Evolutionary conservation across 2,888 invertebrate genomes (phyloP).

Genomic region (Aelia acuminata): DNA sequence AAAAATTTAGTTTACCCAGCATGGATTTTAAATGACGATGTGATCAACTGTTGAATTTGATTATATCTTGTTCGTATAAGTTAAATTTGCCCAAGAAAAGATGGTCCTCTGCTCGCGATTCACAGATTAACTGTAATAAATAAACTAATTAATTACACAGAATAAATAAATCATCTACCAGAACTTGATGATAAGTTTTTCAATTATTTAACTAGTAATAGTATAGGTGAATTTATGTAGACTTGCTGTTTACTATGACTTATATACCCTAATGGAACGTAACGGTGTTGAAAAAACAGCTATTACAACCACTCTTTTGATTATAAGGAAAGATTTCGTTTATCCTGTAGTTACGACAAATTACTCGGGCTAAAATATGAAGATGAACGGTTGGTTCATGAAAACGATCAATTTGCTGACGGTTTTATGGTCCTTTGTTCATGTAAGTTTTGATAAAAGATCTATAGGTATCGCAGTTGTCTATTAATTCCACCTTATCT

Average conservation of each 20-base stretch:
- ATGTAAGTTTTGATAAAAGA: background rate
- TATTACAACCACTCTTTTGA: background rate
- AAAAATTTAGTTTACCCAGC: too few relatives aligned
- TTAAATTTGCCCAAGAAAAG: too few relatives aligned
- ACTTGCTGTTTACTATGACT: background rate
- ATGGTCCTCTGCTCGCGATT: too few relatives aligned
- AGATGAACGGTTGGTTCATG: background rate
- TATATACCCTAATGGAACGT: background rate
- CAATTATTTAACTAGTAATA: too few relatives aligned
- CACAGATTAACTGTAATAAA: too few relatives aligned
- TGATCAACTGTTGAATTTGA: too few relatives aligned
- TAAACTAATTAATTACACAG: too few relatives aligned
- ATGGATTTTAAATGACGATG: too few relatives aligned
- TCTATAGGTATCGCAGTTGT: conserved; percentile 5
- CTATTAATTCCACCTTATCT: conserved; percentile 26
- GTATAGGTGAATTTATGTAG: too few relatives aligned
- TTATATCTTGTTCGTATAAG: too few relatives aligned
- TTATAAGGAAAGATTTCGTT: background rate
- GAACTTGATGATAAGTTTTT: too few relatives aligned
- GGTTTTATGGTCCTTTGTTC: conserved; percentile 38
- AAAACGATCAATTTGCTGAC: background rate
- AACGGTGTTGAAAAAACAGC: background rate
- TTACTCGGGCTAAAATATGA: background rate
- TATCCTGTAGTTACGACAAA: conserved; percentile 7
- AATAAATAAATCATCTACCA: too few relatives aligned